Base-by-base conservation (phyloP, 2,797 vertebrate species). In the Gephyroberyx darwinii region DNA sequence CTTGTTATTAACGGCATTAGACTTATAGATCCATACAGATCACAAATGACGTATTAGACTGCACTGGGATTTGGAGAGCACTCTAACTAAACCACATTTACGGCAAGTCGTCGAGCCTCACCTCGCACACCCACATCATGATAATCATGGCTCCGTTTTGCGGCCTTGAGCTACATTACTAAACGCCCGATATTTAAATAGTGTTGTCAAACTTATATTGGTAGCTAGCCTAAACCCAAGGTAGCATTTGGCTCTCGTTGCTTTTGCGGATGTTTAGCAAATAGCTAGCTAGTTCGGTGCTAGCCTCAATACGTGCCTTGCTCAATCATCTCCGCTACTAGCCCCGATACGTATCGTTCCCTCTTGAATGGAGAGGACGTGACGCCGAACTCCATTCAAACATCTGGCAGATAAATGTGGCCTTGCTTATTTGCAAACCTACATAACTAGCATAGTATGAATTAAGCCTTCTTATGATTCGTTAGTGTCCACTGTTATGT, bases 81-180 rank as follows among this genome's bases (percentile, higher is more conserved):
- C n/a, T 2, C 8, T 33, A 63, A 63, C 13, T 17, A 2, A 19
- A 12, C 1, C 9, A 37, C 1, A 22, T 71, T 63, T 2, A 17
- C 19, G 8, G 8, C 8, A 2, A 54, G 65, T 6, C 56, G 8
- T 63, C 60, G 65, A 55, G 4, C n/a, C 4, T 8, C 56, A 37
- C 8, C 5, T 53, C 65, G 53, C 55, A 56, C 69, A 77, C 76
- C 53, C 60, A 66, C 52, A 43, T 13, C 26, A 26, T 26, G 26
- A 26, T 26, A 26, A 26, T 26, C 22, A 53, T 78, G 74, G 78
- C 84, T 78, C 73, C 9, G 30, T 53, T 69, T 78, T 54, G 84
- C 82, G 90, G 90, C 89, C 90, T 88, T 72, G n/a, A 43, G 30
- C 16, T 19, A 57, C 8, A 9, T 9, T 9, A 45, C 16, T 45